Base-by-base conservation (phyloP, 2,113 vertebrate genomes). In the Mystacornis crossleyi region DNA sequence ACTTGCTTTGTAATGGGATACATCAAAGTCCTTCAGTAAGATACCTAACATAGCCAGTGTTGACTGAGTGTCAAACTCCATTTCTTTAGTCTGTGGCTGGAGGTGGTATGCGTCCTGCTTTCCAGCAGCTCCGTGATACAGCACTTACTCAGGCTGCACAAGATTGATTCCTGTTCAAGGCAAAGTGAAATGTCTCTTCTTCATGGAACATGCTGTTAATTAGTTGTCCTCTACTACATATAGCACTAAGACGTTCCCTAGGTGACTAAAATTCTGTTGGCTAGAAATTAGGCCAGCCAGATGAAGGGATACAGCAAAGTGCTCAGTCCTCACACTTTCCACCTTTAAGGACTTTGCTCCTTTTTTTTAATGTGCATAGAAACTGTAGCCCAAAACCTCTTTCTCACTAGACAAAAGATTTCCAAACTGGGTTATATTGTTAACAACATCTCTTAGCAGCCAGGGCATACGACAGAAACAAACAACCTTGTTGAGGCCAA, bases 161-260 rank as follows among this genome's bases (percentile, higher is more conserved):
- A 78, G 18, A 38, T 73, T 73, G 43, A 11, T n/a, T 57, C 18
- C 24, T 26, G 8, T 14, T 18, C 43, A 40, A 57, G 24, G 24
- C 0, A 0, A 0, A 65, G 20, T 40, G n/a, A 74, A 87, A 70
- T 26, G 4, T 53, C 10, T 38, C 6, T 2, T 57, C 9, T 65
- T 78, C 10, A 2, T 48, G 29, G 6, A 61, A 3, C 19, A 16
- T 26, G 15, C 26, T 43, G 15, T 43, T 86, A n/a, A 17, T 86
- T 53, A 50, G 14, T 10, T 83, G 34, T 67, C 12, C 14, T 7
- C 4, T 34, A 16, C 36, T 45, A 66, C 9, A 2, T 16, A 23
- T 2, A 50, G 34, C 25, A 58, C 10, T 45, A 34, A 38, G 20
- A 47, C 1, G 0, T 73, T 38, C 11, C 38, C 16, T 53, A n/a